Conservation (phyloP, 2,797 vertebrate genomes). For the Neosalanx taihuensis region DNA sequence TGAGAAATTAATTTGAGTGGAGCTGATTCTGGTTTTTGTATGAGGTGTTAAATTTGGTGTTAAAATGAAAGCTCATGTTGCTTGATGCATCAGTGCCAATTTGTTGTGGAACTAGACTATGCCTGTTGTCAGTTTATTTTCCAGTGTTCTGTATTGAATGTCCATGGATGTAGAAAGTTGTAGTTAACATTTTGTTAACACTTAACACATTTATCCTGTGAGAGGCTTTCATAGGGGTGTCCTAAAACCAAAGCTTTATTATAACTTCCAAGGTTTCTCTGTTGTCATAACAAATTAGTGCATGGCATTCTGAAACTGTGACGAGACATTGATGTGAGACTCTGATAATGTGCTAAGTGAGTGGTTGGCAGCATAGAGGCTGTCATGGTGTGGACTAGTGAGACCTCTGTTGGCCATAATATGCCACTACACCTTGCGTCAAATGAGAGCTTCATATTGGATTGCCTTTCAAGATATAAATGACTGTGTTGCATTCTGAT, state of each 20-base stretch:
- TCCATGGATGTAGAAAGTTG: not conserved
- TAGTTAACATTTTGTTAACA: not conserved
- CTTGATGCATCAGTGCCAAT: slow-evolving; percentile 2
- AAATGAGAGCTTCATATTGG: slow-evolving; percentile 13
- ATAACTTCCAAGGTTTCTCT: not conserved
- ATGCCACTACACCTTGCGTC: slow-evolving; percentile 24
- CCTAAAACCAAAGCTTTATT: not conserved
- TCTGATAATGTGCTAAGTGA: not conserved
- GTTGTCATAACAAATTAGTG: not conserved
- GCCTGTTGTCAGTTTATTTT: not conserved
- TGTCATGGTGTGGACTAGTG: slow-evolving; percentile 24
- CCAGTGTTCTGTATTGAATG: not conserved
- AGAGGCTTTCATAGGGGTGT: not conserved
- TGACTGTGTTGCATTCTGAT: slow-evolving; percentile 34
- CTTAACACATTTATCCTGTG: not conserved
- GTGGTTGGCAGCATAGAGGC: not conserved
- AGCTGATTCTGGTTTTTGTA: not conserved
- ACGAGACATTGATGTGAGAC: not conserved
- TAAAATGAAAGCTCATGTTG: not conserved
- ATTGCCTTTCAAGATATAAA: slow-evolving; percentile 48
- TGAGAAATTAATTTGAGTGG: slow-evolving; percentile 24
- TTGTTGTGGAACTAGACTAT: not conserved
- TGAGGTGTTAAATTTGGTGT: not conserved
- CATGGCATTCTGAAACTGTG: not conserved
- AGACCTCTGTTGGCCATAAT: slow-evolving; percentile 60